Percentiles rank a stretch among this genome's conserved stretches.
These are phyloP conservation scores for Mimachlamys varia DNA, from an alignment of 2,888 invertebrate species.

Conservation along the genomic window DNA sequence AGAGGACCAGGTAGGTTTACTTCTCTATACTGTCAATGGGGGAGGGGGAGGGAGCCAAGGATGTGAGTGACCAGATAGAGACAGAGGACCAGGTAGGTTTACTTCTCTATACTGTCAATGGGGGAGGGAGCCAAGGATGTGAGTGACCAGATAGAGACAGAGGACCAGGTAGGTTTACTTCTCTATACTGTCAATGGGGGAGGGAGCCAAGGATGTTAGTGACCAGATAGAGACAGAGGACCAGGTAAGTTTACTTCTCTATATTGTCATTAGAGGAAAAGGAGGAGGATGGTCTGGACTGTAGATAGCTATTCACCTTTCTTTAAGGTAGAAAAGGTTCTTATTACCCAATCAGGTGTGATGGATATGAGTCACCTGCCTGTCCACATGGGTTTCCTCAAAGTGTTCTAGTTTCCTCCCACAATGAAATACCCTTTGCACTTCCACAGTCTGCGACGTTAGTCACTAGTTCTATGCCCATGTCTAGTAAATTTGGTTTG, in stretches of 20 bases:
- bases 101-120: background rate
- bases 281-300: no score
- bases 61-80: conserved; percentile 96
- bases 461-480: no score
- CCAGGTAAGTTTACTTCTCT: conserved; percentile 83
- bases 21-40: background rate
- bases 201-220: conserved; percentile 97
- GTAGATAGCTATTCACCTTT: no score
- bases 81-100: conserved; percentile 88
- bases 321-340: no score
- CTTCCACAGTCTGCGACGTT: no score
- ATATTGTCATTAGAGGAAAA: no score
- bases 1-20: conserved; percentile 87
- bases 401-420: no score
- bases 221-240: conserved; percentile 93
- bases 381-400: no score
- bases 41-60: conserved; percentile 95
- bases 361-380: no score
- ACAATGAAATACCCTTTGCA: no score
- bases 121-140: conserved; percentile 95
- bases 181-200: background rate
- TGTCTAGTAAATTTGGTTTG: no score
- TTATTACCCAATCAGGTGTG: no score
- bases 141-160: conserved; percentile 93
- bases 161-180: conserved; percentile 87